Evolutionary conservation across 2,113 vertebrate species (phyloP).

Genomic region (Mungos mungo): DNA sequence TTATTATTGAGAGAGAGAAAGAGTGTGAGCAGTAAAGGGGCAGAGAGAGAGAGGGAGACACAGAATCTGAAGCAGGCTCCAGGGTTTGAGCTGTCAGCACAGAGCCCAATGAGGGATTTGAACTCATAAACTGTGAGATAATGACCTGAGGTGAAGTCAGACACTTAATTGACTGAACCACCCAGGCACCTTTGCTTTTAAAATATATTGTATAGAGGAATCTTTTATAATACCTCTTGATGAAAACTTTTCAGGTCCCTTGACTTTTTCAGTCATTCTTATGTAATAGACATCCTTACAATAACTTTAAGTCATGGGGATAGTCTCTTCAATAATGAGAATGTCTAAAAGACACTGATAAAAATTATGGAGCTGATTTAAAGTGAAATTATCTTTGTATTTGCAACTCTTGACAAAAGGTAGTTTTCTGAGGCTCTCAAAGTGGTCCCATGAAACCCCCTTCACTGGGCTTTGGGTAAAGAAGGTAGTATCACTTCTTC

Average conservation of each 20-base stretch:
- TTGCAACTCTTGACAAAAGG: background rate
- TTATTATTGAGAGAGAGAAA: background rate
- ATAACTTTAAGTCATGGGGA: background rate
- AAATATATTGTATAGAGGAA: background rate
- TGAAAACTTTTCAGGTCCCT: background rate
- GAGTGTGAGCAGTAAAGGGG: background rate
- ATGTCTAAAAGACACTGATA: background rate
- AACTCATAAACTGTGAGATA: background rate
- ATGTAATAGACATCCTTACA: background rate
- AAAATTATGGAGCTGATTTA: conserved; percentile 2
- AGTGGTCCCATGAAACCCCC: background rate
- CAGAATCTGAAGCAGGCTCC: too few species aligned
- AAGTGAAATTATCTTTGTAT: background rate
- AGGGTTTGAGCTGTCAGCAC: too few species aligned
- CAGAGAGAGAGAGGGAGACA: background rate
- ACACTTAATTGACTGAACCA: background rate
- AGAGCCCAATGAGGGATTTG: background rate
- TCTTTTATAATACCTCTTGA: background rate
- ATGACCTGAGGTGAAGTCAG: background rate
- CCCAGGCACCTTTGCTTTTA: background rate
- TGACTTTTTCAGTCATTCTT: background rate
- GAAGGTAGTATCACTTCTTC: background rate
- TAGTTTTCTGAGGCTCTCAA: background rate
- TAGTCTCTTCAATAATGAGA: background rate
- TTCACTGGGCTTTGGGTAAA: background rate